Base-by-base conservation (phyloP, 2,888 invertebrate genomes). In the Acrobasis suavella region DNA sequence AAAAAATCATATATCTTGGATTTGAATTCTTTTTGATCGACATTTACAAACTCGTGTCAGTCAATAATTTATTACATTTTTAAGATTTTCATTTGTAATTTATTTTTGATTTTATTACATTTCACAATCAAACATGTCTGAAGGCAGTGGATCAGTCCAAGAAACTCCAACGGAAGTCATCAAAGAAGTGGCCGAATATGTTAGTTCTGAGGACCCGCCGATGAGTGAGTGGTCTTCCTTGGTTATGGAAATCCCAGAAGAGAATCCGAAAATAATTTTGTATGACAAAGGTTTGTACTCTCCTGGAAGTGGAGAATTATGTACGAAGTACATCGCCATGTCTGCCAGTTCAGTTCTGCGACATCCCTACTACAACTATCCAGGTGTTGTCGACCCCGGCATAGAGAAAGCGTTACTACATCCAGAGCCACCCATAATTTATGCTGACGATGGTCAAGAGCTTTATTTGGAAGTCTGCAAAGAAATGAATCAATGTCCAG, bases 161-260 rank as follows among this genome's bases (percentile, higher is more conserved):
- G 51, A 60, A 52, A 10, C 14, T 12, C 37, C 59, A 14, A 63
- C 55, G 3, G 55, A 65, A 10, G 54, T 66, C 7, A 54, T 66
- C 0, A 59, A 68, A 62, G 68, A 72, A 61, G 67, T 72, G 9
- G 38, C 42, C 3, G 69, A 71, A 0, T 64, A 71, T 12, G 71
- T 79, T 12, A 84, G 83, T 63, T 85, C 87, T 0, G 85, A 75
- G 54, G 88, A 87, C 0, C 79, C 80, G 16, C 86, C 87, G 0
- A 83, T 78, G 72, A 80, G 82, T 0, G 80, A 89, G 63, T 89
- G 89, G 87, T 80, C 89, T 7, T 90, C 91, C 0, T 67, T 89
- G 1, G 62, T 75, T 3, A 51, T 83, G 2, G 67, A 70, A 12
- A 1, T 64, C 0, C 66, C 73, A 1, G 76, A 78, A 58, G 70